Evolutionary conservation across 2,797 vertebrate genomes (phyloP), one percentile per base, ranked within the genome.

Genomic region (Loriculus beryllinus): DNA sequence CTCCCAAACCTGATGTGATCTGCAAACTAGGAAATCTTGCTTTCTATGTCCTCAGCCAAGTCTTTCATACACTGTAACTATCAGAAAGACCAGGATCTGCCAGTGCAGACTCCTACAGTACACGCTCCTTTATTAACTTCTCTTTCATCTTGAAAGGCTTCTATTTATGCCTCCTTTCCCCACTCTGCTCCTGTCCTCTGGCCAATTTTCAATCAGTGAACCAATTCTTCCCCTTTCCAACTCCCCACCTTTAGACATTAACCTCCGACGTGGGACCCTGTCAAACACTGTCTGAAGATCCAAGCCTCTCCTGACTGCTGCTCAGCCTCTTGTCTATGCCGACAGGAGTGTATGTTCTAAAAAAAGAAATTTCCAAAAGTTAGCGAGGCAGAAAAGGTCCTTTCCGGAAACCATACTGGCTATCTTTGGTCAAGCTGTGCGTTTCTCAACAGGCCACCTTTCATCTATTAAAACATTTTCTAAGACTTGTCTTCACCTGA

Each of bases 391-490:
- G 95, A 96, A 97, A 97, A 95, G 94, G 95, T 95, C 96, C 95
- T 97, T 97, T 97, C 96, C 92, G 42, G 96, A 96, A 95, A 93
- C 95, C 95, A 95, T 88, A 94, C 96, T 95, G 96, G 95, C 97
- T 96, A 97, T 94, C 94, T 97, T 95, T 92, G 96, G 94, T 96
- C 97, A 95, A 96, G 96, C 97, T 97, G 96, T 96, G 96, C 92
- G 89, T 96, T 96, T 96, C 96, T 97, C 97, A 94, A 95, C 96
- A 96, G 90, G 97, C 95, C 95, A 96, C 86, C 96, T 97, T 97
- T 97, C 95, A 97, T 97, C 96, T 96, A 95, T 95, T 96, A 96
- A 97, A 96, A 94, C 91, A 87, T 95, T 95, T 97, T 96, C 96
- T 95, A 95, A 96, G 95, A 90, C 89, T 96, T 91, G 92, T 97